phyloP scores from a whole-genome alignment of 2,113 vertebrate genomes.

The Syngnathus floridae region DNA sequence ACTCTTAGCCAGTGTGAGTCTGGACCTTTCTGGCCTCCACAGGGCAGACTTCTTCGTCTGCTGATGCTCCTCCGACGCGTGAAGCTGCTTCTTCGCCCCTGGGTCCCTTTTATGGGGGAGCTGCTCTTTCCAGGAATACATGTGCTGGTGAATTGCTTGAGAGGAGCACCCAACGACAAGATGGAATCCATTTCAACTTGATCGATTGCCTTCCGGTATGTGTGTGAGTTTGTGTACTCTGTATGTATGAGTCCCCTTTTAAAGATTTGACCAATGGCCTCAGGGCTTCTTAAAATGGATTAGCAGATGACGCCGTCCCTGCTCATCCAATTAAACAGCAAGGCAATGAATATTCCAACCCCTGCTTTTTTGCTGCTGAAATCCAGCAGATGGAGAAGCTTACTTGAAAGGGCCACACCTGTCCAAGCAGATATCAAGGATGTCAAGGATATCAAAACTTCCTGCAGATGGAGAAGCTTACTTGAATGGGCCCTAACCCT shows the following conservation, averaged over 20 bases:
- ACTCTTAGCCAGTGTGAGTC: conserved; percentile 60
- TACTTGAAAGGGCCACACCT: conserved; percentile 17
- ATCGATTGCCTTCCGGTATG: not conserved
- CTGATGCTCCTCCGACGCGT: conserved; percentile 53
- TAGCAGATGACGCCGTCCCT: conserved; percentile 42
- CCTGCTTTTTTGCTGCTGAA: conserved; percentile 9
- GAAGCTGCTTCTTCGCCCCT: conserved; percentile 57
- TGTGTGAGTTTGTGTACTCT: not conserved
- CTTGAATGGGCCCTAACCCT: not conserved
- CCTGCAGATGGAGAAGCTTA: conserved; percentile 35
- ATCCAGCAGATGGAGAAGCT: conserved; percentile 35
- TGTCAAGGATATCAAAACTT: not conserved
- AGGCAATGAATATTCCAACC: conserved; percentile 1
- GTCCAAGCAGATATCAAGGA: conserved; percentile 31
- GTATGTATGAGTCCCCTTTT: conserved; percentile 36
- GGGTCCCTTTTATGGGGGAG: conserved; percentile 8
- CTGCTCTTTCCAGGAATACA: conserved; percentile 38
- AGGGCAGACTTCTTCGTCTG: conserved; percentile 60
- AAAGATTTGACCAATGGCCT: conserved; percentile 38
- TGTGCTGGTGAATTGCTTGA: conserved; percentile 57
- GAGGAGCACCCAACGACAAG: conserved; percentile 50
- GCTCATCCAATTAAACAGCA: conserved; percentile 56
- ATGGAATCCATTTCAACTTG: conserved; percentile 49
- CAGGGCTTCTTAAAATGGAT: conserved; percentile 42
- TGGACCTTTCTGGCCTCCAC: conserved; percentile 52